Evolutionary conservation across 2,113 vertebrate genomes (phyloP).

Genomic region (Bubo bubo): DNA sequence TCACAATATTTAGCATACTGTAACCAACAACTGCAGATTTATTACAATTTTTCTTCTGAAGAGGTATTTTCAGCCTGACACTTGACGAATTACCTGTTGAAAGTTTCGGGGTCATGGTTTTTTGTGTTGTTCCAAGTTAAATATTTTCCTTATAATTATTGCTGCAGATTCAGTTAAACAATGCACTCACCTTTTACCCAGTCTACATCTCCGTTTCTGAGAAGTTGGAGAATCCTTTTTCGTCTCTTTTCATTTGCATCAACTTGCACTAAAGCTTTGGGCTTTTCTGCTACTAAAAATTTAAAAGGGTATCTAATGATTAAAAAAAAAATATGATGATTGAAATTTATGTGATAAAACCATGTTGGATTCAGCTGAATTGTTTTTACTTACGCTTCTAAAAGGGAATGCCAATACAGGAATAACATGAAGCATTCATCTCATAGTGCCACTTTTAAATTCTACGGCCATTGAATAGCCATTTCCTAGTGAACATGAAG

Average conservation of each 20-base stretch:
- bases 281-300: slow-evolving; percentile 39
- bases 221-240: not conserved
- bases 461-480: slow-evolving; percentile 48
- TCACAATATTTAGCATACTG: not conserved
- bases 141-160: not conserved
- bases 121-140: slow-evolving; percentile 11
- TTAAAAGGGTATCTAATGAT: slow-evolving; percentile 48
- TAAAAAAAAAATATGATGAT: not conserved
- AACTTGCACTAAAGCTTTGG: not conserved
- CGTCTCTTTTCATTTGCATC: not conserved
- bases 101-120: not conserved
- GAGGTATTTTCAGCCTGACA: not conserved
- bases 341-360: slow-evolving; percentile 39
- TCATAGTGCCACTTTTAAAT: slow-evolving; percentile 2
- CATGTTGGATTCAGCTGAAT: slow-evolving; percentile 22
- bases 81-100: not conserved
- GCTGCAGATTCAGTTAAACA: slow-evolving; percentile 9
- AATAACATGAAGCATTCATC: not conserved
- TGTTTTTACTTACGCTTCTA: slow-evolving; percentile 46
- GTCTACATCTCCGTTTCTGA: not conserved
- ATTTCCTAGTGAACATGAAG: slow-evolving; percentile 44
- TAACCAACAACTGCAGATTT: slow-evolving; percentile 1
- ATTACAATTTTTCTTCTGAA: not conserved
- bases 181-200: not conserved
- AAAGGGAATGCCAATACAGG: slow-evolving; percentile 11